A percentile compares a stretch with the other conserved stretches of the same genome.
Evolutionary conservation across 2,797 vertebrate species (phyloP).

Genomic region (Epinephelus awoara): DNA sequence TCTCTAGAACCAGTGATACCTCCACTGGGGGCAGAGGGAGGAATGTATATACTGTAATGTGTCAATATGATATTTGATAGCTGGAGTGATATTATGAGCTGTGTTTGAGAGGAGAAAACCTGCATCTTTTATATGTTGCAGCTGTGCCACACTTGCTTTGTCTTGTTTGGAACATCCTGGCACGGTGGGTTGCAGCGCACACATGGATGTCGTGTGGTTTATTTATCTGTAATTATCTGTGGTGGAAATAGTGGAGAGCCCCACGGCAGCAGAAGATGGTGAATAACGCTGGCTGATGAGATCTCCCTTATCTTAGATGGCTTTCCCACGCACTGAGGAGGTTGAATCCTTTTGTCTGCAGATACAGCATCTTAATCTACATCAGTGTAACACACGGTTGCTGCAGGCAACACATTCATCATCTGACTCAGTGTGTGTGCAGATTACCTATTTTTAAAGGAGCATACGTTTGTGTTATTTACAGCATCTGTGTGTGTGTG

Average conservation of each 20-base stretch:
- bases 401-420: conserved; percentile 51
- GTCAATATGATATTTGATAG: conserved; percentile 26
- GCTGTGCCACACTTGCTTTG: conserved; percentile 36
- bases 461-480: conserved; percentile 57
- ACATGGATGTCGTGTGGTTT: conserved; percentile 40
- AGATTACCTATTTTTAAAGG: conserved; percentile 35
- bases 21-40: conserved; percentile 28
- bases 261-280: conserved; percentile 31
- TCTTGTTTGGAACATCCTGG: conserved; percentile 35
- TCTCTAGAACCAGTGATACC: conserved; percentile 70
- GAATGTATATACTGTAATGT: conserved; percentile 6
- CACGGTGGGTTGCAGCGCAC: conserved; percentile 21
- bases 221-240: conserved; percentile 49
- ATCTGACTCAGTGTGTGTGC: conserved; percentile 32
- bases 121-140: conserved; percentile 34
- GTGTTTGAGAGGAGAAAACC: conserved; percentile 11
- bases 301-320: conserved; percentile 54
- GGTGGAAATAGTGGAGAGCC: conserved; percentile 18
- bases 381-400: conserved; percentile 53
- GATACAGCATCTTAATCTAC: conserved; percentile 54
- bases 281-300: conserved; percentile 44
- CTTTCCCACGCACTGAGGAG: conserved; percentile 34
- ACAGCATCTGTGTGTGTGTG: conserved; percentile 50
- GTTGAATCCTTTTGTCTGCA: conserved; percentile 71
- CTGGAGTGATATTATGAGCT: conserved; percentile 3